Evolutionary conservation across 2,888 invertebrate species (phyloP).

Genomic region (Fragum fragum): DNA sequence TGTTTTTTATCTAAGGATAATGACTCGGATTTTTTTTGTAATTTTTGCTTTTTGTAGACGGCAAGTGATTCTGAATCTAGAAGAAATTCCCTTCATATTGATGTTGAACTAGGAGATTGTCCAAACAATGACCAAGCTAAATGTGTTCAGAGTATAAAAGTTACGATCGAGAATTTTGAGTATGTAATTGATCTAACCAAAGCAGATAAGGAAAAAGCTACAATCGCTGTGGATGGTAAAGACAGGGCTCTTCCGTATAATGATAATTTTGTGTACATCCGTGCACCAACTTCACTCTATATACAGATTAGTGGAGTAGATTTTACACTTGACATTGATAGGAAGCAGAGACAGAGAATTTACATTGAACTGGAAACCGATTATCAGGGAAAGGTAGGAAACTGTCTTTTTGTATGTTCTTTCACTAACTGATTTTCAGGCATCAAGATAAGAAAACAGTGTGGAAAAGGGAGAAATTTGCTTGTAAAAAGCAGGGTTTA

Average conservation of each 20-base stretch:
- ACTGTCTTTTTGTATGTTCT: too few relatives aligned
- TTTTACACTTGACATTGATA: constrained; percentile 65
- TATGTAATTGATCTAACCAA: constrained; percentile 18
- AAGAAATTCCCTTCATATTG: neutral
- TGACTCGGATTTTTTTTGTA: too few relatives aligned
- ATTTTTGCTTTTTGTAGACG: constrained; percentile 7
- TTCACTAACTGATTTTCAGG: too few relatives aligned
- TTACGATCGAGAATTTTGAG: constrained; percentile 20
- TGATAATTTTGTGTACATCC: constrained; percentile 65
- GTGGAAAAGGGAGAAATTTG: too few relatives aligned
- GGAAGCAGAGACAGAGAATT: constrained; percentile 37
- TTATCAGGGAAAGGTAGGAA: constrained; percentile 54
- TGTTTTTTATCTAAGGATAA: too few relatives aligned
- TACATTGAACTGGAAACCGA: constrained; percentile 55
- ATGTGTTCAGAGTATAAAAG: constrained; percentile 47
- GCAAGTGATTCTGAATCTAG: neutral
- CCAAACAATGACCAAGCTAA: neutral
- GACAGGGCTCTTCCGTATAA: constrained; percentile 22
- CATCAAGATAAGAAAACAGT: too few relatives aligned
- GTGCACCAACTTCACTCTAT: constrained; percentile 68
- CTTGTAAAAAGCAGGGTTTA: too few relatives aligned
- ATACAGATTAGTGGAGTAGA: constrained; percentile 71
- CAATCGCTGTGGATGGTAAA: constrained; percentile 13
- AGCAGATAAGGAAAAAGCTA: neutral
- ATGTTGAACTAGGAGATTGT: constrained; percentile 12